phyloP scores from a whole-genome alignment of 2,888 invertebrate species.

The Athetis lepigone region DNA sequence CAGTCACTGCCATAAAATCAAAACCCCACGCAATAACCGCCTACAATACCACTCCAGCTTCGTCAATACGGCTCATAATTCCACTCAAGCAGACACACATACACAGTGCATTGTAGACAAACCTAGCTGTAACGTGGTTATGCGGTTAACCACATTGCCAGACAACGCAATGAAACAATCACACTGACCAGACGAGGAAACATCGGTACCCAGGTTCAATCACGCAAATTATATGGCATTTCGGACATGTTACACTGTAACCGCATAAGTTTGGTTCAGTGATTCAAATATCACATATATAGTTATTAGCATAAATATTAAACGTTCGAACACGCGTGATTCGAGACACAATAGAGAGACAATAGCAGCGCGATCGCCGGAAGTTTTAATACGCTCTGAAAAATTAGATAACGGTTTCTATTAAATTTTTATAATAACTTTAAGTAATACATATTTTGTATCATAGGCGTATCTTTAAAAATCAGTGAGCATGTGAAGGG shows the following conservation, averaged over 20 bases:
- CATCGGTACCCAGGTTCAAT: neutral
- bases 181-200: neutral
- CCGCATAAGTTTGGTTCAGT: neutral
- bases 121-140: slow-evolving; percentile 15
- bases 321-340: no score
- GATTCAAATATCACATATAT: neutral
- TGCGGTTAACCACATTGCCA: slow-evolving; percentile 9
- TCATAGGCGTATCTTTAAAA: no score
- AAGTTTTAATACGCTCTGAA: no score
- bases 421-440: no score
- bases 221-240: neutral
- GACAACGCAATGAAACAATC: slow-evolving; percentile 9
- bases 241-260: neutral
- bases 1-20: neutral
- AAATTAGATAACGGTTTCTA: no score
- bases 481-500: no score
- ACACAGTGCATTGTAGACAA: slow-evolving; percentile 13
- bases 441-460: no score
- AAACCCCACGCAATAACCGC: neutral
- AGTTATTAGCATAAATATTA: no score
- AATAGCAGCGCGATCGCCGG: no score
- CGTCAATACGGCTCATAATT: neutral
- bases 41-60: neutral
- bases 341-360: no score
- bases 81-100: neutral